These are phyloP conservation scores for Campoletis sonorensis DNA, from an alignment of 1,140 invertebrate genomes.

Conservation along the genomic window DNA sequence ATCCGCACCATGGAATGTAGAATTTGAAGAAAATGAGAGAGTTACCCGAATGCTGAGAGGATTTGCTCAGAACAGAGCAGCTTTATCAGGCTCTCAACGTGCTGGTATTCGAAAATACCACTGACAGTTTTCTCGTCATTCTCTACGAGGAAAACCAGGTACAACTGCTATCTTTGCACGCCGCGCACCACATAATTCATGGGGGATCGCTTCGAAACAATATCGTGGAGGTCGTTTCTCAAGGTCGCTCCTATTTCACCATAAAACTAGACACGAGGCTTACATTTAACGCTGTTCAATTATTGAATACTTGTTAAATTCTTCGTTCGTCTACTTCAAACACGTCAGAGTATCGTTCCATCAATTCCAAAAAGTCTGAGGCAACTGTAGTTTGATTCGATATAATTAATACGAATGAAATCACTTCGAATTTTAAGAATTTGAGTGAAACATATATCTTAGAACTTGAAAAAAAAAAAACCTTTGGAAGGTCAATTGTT, in stretches of 20 bases:
- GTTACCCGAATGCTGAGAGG: neutral
- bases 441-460: no score
- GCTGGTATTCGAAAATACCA: neutral
- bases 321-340: neutral
- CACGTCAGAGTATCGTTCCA: no score
- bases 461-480: no score
- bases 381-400: no score
- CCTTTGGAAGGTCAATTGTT: no score
- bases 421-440: no score
- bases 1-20: constrained; percentile 8
- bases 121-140: constrained; percentile 15
- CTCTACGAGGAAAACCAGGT: neutral
- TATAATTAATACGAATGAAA: no score
- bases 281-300: neutral
- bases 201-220: neutral
- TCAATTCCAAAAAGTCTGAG: no score
- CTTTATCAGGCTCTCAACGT: constrained; percentile 2
- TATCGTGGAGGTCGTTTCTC: neutral
- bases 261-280: neutral
- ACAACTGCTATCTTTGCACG: neutral
- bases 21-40: neutral
- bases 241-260: neutral
- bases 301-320: neutral
- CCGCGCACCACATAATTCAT: neutral
- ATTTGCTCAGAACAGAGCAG: neutral